Percentiles rank a stretch among this genome's conserved stretches.
Evolutionary conservation across 2,113 vertebrate species (phyloP).

Genomic region (Pimephales promelas): DNA sequence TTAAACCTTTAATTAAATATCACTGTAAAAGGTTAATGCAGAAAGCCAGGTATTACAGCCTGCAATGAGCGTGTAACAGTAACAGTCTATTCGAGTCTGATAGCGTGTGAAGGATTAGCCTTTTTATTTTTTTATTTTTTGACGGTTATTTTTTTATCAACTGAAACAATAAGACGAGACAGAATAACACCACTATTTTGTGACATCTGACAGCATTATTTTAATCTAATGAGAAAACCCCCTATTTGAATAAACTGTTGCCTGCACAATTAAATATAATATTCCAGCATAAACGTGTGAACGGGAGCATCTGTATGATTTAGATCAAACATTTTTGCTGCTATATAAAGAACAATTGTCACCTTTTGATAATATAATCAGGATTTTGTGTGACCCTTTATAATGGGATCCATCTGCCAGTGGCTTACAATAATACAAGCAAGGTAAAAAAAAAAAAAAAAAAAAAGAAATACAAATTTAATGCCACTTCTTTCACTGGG

Average conservation of each 20-base stretch:
- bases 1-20: conserved; percentile 82
- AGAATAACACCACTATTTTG: neutral
- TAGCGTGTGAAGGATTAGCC: neutral
- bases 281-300: neutral
- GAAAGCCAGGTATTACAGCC: conserved; percentile 65
- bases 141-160: neutral
- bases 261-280: conserved; percentile 11
- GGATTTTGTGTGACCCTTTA: conserved; percentile 50
- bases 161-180: neutral
- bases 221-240: neutral
- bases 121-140: too few relatives aligned
- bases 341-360: conserved; percentile 45
- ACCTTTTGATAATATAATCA: conserved; percentile 46
- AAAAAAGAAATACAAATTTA: conserved; percentile 22
- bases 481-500: neutral
- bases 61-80: conserved; percentile 60
- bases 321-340: conserved; percentile 35
- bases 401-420: conserved; percentile 52
- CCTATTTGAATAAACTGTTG: neutral
- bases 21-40: conserved; percentile 78
- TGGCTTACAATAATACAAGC: conserved; percentile 9
- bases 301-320: conserved; percentile 24
- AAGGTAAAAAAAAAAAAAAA: neutral
- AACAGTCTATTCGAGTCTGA: conserved; percentile 52
- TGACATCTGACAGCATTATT: neutral